Evolutionary conservation across 2,888 invertebrate genomes (phyloP).

Genomic region (Monopis laevigella): DNA sequence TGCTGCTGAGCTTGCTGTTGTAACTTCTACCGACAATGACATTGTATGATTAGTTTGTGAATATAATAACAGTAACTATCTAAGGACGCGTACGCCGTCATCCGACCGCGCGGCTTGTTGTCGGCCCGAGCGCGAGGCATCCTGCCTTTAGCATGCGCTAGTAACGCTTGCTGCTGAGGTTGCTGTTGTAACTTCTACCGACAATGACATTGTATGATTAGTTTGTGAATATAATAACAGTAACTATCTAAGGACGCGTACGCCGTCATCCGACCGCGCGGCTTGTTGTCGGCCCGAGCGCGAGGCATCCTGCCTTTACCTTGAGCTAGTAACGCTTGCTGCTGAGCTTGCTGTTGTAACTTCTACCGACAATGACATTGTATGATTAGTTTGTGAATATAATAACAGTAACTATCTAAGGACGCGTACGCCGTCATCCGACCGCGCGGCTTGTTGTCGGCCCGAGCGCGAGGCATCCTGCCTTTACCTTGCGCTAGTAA

Average conservation of each 20-base stretch:
- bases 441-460: conserved; percentile 88
- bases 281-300: conserved; percentile 79
- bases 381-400: too few relatives aligned
- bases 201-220: too few relatives aligned
- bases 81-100: conserved; percentile 97
- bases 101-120: conserved; percentile 90
- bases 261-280: conserved; percentile 94
- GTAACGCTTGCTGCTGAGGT: conserved; percentile 49
- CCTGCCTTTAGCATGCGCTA: conserved; percentile 69
- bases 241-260: conserved; percentile 98
- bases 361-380: too few relatives aligned
- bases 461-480: conserved; percentile 77
- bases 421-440: conserved; percentile 96
- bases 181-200: conserved; percentile 54
- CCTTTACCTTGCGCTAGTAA: conserved; percentile 65
- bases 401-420: too few relatives aligned
- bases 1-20: conserved; percentile 50
- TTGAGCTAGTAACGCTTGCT: conserved; percentile 55
- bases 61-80: too few relatives aligned
- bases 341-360: conserved; percentile 46
- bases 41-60: too few relatives aligned
- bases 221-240: too few relatives aligned
- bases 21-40: too few relatives aligned
- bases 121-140: conserved; percentile 79
- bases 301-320: conserved; percentile 79